Conservation (phyloP, 2,888 invertebrate species). For the Rotaria sp. region DNA sequence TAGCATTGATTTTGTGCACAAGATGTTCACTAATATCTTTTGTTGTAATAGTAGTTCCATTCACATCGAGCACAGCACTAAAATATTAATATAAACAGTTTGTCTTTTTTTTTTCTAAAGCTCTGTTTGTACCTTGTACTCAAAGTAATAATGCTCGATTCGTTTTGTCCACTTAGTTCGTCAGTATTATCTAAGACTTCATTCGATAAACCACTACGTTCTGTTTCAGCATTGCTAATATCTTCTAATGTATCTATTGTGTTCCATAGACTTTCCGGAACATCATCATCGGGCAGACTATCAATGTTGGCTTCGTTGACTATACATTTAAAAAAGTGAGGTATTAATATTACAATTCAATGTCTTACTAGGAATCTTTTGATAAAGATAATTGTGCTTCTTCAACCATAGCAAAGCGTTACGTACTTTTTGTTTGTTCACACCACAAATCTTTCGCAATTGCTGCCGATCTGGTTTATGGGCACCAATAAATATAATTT, state of each 20-base stretch:
- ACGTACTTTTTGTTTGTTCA: not conserved
- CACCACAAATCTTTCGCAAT: not conserved
- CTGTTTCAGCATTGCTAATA: not conserved
- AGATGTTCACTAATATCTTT: not conserved
- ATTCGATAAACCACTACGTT: not conserved
- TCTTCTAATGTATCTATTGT: not conserved
- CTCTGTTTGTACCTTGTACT: not conserved
- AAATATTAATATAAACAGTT: not conserved
- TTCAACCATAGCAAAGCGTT: not conserved
- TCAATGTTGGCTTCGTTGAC: not conserved
- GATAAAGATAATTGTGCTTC: not conserved
- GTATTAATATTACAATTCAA: too few species aligned
- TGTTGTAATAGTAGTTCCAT: not conserved
- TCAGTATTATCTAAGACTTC: not conserved
- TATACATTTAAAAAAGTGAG: not conserved
- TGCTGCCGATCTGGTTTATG: not conserved
- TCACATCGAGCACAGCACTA: not conserved
- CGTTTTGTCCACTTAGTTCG: not conserved
- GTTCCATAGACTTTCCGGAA: not conserved
- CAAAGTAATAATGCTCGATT: not conserved
- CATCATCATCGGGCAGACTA: not conserved
- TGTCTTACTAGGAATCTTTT: not conserved
- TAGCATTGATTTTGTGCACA: not conserved
- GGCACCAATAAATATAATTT: not conserved
- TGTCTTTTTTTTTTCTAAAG: accelerated